A percentile compares a stretch with the other conserved stretches of the same genome.
Conservation (phyloP, 2,113 vertebrate genomes). For the Neoarius graeffei region DNA sequence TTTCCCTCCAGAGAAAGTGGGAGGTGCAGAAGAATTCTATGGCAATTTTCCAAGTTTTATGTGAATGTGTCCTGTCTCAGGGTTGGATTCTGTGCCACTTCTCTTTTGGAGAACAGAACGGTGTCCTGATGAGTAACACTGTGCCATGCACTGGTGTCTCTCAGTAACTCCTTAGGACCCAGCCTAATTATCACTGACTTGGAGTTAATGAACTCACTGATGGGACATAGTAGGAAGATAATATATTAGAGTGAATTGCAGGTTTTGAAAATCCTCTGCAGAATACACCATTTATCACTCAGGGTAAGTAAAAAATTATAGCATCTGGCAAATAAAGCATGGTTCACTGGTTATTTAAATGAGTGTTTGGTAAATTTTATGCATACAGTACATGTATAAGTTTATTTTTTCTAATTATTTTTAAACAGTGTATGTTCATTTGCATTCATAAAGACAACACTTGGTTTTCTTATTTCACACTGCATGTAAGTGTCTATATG, state of each 20-base stretch:
- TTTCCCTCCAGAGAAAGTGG: constrained; percentile 65
- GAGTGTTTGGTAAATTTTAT: not conserved
- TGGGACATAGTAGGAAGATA: constrained; percentile 64
- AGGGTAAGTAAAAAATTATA: constrained; percentile 65
- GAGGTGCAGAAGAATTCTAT: constrained; percentile 66
- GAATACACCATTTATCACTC: constrained; percentile 64
- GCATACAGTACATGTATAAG: not conserved
- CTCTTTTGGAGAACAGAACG: constrained; percentile 65
- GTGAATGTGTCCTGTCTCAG: constrained; percentile 71
- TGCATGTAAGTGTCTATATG: not conserved
- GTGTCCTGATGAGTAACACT: constrained; percentile 48
- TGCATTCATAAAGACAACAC: not conserved
- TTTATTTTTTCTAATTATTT: not conserved
- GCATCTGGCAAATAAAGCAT: not conserved
- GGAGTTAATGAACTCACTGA: constrained; percentile 42
- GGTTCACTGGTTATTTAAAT: constrained; percentile 1
- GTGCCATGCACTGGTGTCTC: constrained; percentile 11
- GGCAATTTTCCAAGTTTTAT: constrained; percentile 68
- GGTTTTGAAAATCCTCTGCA: constrained; percentile 60
- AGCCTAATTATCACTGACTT: constrained; percentile 47
- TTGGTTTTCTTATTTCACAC: not conserved
- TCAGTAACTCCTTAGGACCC: constrained; percentile 41
- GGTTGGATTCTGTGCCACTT: constrained; percentile 65
- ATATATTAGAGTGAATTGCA: constrained; percentile 65
- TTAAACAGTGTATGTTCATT: not conserved